Base-by-base conservation (phyloP, 2,797 vertebrate species). In the Crossoptilon crossoptilon region DNA sequence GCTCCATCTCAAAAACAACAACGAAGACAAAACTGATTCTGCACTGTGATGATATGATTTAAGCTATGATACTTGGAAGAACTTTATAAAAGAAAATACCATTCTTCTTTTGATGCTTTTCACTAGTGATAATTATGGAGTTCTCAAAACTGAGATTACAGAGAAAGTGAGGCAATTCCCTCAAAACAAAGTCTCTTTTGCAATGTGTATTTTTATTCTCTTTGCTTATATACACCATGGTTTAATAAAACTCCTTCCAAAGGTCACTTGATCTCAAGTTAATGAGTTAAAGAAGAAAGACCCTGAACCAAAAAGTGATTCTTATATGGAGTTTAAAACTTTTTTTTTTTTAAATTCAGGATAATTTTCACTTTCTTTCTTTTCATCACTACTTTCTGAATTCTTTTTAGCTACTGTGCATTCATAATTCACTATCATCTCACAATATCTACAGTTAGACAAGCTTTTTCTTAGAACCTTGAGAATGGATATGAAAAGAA, bases 191-290 rank as follows among this genome's bases (percentile, higher is more conserved):
- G 5, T 56, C 9, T 72, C 5, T 1, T 88, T 73, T 79, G 6
- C 37, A 17, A 8, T 12, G 4, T 56, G 0, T 2, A 41, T 27
- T 39, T 18, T n/a, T 19, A 18, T 56, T 35, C 15, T 67, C 37
- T 84, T 79, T 66, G 5, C 51, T 79, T 26, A 22, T 37, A 49
- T 55, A 29, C 6, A 51, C 10, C 31, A 18, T 29, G 31, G 23
- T 41, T 71, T 55, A 55, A n/a, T n/a, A 71, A 41, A 24, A n/a
- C 24, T 22, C 31, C 37, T 71, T 8, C 21, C 29, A 6, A 49
- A 27, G 15, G 59, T 83, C 26, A 64, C 17, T 84, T 90, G 21
- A 5, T 81, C 5, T 10, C 13, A 68, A 46, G 22, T 49, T 74
- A 90, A 62, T 33, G 18, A 73, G 8, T 68, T 74, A 43, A 77